Base-by-base conservation (phyloP, 2,888 invertebrate species). In the Andrena haemorrhoa region DNA sequence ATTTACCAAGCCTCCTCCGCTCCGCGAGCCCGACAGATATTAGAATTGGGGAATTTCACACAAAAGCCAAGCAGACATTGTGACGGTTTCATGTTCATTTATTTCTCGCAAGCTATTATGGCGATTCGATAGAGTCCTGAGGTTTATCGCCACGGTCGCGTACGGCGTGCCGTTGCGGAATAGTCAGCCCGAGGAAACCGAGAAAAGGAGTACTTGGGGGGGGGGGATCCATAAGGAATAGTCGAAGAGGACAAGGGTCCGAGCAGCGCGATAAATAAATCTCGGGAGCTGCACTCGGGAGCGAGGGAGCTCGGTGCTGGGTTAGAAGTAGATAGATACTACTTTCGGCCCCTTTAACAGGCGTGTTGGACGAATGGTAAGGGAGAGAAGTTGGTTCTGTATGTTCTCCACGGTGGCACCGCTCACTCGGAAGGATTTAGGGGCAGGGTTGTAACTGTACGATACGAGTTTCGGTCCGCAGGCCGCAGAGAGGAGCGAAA, bases 341-440 rank as follows among this genome's bases (percentile, higher is more conserved):
- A 74, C 80, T 88, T 88, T 83, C 88, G 71, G 77, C 76, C 83
- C 80, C 82, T 88, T 88, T 88, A 88, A 76, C 84, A 73, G 79
- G 77, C 79, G 75, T 70, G 87, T 76, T 75, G 78, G 72, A 76
- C 74, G 68, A 64, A 73, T 53, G 71, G 77, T n/a, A 66, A 60
- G 63, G 79, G 73, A 41, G 80, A 65, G 77, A 83, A 84, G 88
- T 84, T 85, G 82, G 79, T 76, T 79, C 80, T 81, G 81, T 82
- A 82, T 74, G 89, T 88, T 88, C 79, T 79, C 86, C 85, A 72
- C 82, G 73, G 76, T 83, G 85, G 87, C 87, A 87, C 80, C 79
- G 84, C 53, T 86, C 86, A 80, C 82, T 87, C 79, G 80, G 85
- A 88, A 86, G 89, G 88, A 89, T 89, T 89, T 89, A 89, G 81